Conservation (phyloP, 2,888 invertebrate genomes). For the Perdita meconis region DNA sequence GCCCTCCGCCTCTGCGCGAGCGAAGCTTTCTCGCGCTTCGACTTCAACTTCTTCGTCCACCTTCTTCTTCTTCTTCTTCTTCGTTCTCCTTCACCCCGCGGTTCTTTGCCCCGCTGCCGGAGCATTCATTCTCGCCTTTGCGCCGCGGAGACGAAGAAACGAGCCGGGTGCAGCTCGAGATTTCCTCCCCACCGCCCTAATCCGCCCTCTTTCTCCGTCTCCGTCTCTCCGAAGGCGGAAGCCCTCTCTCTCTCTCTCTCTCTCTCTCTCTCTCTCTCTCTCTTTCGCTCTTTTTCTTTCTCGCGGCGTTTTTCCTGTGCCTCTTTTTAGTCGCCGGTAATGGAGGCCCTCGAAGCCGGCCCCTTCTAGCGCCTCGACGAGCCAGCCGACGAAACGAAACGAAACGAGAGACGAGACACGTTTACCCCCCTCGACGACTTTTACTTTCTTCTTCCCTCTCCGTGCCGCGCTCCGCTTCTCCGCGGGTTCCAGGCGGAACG, state of each 20-base stretch:
- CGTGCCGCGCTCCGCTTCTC: slow-evolving; percentile 42
- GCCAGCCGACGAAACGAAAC: slow-evolving; percentile 64
- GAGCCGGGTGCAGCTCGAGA: slow-evolving; percentile 70
- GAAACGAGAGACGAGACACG: slow-evolving; percentile 69
- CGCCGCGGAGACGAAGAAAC: slow-evolving; percentile 70
- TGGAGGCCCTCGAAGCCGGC: slow-evolving; percentile 80
- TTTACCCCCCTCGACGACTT: slow-evolving; percentile 63
- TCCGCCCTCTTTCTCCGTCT: slow-evolving; percentile 17
- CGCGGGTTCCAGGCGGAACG: slow-evolving; percentile 29
- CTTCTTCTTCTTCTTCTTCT: neutral
- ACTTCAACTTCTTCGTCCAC: slow-evolving; percentile 27
- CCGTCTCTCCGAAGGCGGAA: too few species aligned
- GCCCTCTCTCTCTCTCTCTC: neutral
- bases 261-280: slow-evolving; percentile 24
- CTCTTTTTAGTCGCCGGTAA: slow-evolving; percentile 78
- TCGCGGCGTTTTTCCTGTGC: slow-evolving; percentile 46
- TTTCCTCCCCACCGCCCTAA: slow-evolving; percentile 26
- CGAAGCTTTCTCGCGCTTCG: slow-evolving; percentile 20
- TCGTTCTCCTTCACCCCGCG: slow-evolving; percentile 29
- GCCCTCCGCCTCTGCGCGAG: slow-evolving; percentile 38
- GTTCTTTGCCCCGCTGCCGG: slow-evolving; percentile 47
- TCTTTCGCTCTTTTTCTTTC: neutral
- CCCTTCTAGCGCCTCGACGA: slow-evolving; percentile 71
- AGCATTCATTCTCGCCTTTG: slow-evolving; percentile 76
- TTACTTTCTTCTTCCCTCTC: slow-evolving; percentile 58